Percentiles rank a stretch among this genome's conserved stretches.
phyloP scores from a whole-genome alignment of 2,888 invertebrate genomes.

The Arctia plantaginis region DNA sequence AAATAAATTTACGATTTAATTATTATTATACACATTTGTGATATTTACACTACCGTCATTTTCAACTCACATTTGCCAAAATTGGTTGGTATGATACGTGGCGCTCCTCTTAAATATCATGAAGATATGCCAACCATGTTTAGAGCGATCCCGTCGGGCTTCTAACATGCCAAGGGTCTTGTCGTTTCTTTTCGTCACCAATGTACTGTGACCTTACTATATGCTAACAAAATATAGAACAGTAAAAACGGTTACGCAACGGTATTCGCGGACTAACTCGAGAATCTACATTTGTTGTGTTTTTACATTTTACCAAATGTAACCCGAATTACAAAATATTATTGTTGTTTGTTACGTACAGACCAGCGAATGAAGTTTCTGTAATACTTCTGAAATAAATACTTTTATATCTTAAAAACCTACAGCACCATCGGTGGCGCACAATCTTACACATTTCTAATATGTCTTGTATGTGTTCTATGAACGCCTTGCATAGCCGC shows the following conservation, averaged over 20 bases:
- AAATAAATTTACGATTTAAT: not conserved
- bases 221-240: not conserved
- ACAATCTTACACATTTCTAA: conserved; percentile 70
- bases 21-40: not conserved
- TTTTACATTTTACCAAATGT: not conserved
- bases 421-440: not conserved
- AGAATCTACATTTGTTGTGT: not conserved
- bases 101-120: not conserved
- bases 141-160: not conserved
- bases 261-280: not conserved
- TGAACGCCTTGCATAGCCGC: conserved; percentile 89
- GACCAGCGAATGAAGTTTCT: not conserved
- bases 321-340: not conserved
- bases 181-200: not conserved
- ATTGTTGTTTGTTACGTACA: not conserved
- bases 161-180: not conserved
- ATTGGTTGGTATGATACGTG: not conserved
- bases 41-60: not conserved
- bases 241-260: not conserved
- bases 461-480: conserved; percentile 87
- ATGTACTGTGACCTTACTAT: not conserved
- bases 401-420: not conserved
- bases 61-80: not conserved
- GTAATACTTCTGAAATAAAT: not conserved
- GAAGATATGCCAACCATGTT: not conserved